These are phyloP conservation scores for Homarus gammarus DNA, from an alignment of 2,888 invertebrate genomes.

Conservation along the genomic window DNA sequence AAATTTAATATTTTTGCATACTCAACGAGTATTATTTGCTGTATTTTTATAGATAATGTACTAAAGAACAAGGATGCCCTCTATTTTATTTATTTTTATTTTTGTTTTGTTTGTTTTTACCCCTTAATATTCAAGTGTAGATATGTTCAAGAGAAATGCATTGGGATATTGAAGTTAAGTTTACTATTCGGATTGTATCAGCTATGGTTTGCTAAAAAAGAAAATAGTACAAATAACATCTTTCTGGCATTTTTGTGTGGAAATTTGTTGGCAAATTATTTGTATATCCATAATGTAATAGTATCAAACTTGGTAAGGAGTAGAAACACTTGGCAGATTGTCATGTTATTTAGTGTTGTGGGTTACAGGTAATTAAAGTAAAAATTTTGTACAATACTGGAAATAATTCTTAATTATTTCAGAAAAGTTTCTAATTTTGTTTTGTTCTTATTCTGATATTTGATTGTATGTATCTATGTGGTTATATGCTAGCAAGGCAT, in stretches of 20 bases:
- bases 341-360: neutral
- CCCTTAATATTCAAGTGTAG: neutral
- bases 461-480: neutral
- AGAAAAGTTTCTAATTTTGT: neutral
- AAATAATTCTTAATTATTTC: neutral
- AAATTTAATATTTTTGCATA: no score
- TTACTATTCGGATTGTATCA: neutral
- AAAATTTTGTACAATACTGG: neutral
- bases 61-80: no score
- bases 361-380: neutral
- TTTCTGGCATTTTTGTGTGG: constrained; percentile 27
- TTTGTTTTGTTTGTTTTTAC: no score
- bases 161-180: neutral
- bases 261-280: constrained; percentile 17
- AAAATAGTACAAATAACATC: constrained; percentile 28
- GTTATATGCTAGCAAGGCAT: neutral
- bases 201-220: constrained; percentile 1
- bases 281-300: constrained; percentile 6
- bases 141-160: neutral
- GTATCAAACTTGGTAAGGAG: constrained; percentile 8
- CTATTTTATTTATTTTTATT: no score
- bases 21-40: no score
- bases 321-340: constrained; percentile 23
- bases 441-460: neutral
- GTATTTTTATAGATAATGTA: no score